phyloP scores from a whole-genome alignment of 2,888 invertebrate species.

The Tineola bisselliella region DNA sequence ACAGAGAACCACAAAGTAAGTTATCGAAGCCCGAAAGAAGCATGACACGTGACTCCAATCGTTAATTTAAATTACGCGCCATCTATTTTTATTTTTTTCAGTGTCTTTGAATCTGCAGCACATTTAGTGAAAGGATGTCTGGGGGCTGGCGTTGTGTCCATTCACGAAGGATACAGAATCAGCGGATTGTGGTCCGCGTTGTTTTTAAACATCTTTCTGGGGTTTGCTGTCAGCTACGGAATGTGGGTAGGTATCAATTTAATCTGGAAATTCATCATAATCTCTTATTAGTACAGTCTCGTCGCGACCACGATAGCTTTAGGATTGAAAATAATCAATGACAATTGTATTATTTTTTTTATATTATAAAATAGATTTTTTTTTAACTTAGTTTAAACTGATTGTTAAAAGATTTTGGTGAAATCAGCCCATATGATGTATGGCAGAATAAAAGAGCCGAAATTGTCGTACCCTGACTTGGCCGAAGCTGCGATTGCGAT shows the following conservation, averaged over 20 bases:
- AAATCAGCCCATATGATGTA: slow-evolving; percentile 36
- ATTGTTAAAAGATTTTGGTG: slow-evolving; percentile 36
- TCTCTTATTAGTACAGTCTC: too few species aligned
- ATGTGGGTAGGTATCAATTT: slow-evolving; percentile 34
- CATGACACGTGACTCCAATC: too few species aligned
- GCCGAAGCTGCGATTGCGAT: slow-evolving; percentile 28
- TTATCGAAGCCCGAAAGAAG: too few species aligned
- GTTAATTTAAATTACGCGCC: not conserved
- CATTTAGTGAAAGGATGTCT: slow-evolving; percentile 37
- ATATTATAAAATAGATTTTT: too few species aligned
- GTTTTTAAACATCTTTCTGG: slow-evolving; percentile 26
- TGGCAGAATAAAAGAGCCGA: slow-evolving; percentile 25
- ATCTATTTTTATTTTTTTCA: slow-evolving; percentile 18
- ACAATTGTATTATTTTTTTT: too few species aligned
- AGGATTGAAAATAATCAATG: too few species aligned
- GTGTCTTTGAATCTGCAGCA: slow-evolving; percentile 30
- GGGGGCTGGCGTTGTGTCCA: slow-evolving; percentile 33
- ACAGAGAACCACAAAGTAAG: slow-evolving; percentile 24
- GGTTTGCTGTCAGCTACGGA: slow-evolving; percentile 27
- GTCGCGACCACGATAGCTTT: not conserved
- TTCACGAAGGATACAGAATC: slow-evolving; percentile 33
- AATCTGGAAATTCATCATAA: too few species aligned
- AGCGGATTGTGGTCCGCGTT: slow-evolving; percentile 33
- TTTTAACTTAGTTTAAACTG: too few species aligned
- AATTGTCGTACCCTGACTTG: slow-evolving; percentile 36